Evolutionary conservation across 2,888 invertebrate genomes (phyloP), one percentile per base, ranked within the genome.

Genomic region (Ormyrus labotus): DNA sequence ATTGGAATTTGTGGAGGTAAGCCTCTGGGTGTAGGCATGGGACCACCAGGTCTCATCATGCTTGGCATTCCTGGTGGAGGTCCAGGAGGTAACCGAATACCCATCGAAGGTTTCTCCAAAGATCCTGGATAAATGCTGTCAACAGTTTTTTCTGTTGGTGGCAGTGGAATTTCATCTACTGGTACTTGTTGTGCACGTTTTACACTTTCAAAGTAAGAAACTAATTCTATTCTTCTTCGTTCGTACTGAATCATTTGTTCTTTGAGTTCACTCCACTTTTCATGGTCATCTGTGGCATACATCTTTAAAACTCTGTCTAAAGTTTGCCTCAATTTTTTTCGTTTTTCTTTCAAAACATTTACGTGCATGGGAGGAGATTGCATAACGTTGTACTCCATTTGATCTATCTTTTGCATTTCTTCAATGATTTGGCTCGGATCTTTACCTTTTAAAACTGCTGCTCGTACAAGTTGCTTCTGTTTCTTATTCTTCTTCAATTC

Each of bases 401-500:
- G 97, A 93, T 99, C 99, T 88, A 99, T 97, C 92, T 98, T 97
- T 89, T 99, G 98, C 93, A 99, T 94, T 91, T 99, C 99, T 87
- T 97, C 96, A 60, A 99, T 93, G 80, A 99, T 95, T 90, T 98
- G 98, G 74, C 95, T 94, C 0, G 99, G 99, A 93, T 99, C 99
- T 92, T 99, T 99, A 90, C 98, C 98, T 92, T 99, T 99, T 5
- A 99, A 92, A 2, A 99, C 99, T 70, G 99, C 98, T 67, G 98
- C 97, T 83, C 99, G 92, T 0, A 99, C 99, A 93, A 98, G 95
- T 92, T 97, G 97, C 73, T 99, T 93, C 90, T 99, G 99, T 85
- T 98, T 96, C 91, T 99, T 99, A 91, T 99, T 99, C 92, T 99
- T 99, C 91, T 99, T 99, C 60, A 99, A 91, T 91, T 99, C 99